phyloP scores from a whole-genome alignment of 2,113 vertebrate genomes.

The Tyto alba region DNA sequence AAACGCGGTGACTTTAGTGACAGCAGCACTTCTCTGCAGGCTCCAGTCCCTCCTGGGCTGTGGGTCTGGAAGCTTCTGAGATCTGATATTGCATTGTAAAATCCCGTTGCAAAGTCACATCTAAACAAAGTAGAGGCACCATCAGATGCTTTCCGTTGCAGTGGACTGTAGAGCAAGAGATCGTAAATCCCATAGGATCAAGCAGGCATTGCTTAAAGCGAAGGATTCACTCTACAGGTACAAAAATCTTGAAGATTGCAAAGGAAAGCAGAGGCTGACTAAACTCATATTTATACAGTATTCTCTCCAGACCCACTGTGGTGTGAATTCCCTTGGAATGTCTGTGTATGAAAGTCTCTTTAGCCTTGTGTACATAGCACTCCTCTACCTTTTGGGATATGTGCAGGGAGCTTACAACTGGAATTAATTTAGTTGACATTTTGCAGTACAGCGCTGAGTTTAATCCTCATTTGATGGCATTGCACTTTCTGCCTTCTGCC shows the following conservation, averaged over 20 bases:
- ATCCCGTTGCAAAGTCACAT: background rate
- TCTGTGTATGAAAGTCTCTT: background rate
- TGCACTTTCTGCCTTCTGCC: background rate
- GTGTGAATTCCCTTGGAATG: background rate
- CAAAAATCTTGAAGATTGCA: background rate
- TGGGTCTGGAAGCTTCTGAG: background rate
- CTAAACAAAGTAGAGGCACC: background rate
- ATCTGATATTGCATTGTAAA: background rate
- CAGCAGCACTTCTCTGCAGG: rapidly evolving
- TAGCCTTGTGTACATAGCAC: slow-evolving; percentile 20
- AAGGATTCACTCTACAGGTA: background rate
- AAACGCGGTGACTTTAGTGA: rapidly evolving
- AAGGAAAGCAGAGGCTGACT: background rate
- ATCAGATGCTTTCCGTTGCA: background rate
- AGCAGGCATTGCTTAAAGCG: background rate
- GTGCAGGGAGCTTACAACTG: background rate
- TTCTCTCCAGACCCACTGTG: background rate
- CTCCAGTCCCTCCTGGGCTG: background rate
- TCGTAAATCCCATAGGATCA: background rate
- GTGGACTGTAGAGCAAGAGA: background rate
- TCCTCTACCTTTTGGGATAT: slow-evolving; percentile 1
- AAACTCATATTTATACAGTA: background rate
- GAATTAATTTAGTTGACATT: slow-evolving; percentile 13
- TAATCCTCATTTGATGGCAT: slow-evolving; percentile 50
- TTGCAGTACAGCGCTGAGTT: background rate